Base-by-base conservation (phyloP, 2,113 vertebrate genomes). In the Nothobranchius kuhntae region DNA sequence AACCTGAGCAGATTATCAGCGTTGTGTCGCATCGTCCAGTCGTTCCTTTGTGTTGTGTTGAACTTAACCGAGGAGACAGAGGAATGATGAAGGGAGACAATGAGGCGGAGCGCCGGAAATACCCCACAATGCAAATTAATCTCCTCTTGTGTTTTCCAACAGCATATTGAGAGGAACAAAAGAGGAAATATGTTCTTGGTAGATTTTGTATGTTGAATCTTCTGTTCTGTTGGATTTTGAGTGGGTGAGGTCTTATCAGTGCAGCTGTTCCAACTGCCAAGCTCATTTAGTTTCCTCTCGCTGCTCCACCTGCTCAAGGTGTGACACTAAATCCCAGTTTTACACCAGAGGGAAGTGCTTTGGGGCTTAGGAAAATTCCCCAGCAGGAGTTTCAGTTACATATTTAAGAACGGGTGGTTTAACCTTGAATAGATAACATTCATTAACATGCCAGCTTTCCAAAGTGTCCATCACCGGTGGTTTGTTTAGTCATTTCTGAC, bases 231-330 rank as follows among this genome's bases (percentile, higher is more conserved):
- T 61, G 61, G 59, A 59, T 66, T 78, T 62, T 55, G 68, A 74
- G 63, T 76, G 73, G 74, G 51, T 17, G 61, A 75, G 53, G 71
- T 74, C 71, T 78, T 69, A 84, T 84, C 48, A 14, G 45, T 38
- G 73, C 83, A 85, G 74, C 78, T 83, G 81, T 62, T 80, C 66
- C 62, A 89, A 90, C 80, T 46, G 83, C 59, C 67, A 50, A 26
- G 47, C 17, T 21, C 6, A 54, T 73, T 82, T 59, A 71, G 57
- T 57, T 83, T 70, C 59, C 59, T 36, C 17, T 54, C 26, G 65
- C 44, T 50, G 50, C 24, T 38, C 57, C 63, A 76, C 77, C 76
- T 81, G 76, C 40, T 75, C 65, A 7, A 14, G n/a, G 21, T 56
- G 63, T 56, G 61, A 68, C 70, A 58, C 54, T 12, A 13, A 72